phyloP scores from a whole-genome alignment of 2,797 vertebrate species.

The Crocodylus rhombifer region DNA sequence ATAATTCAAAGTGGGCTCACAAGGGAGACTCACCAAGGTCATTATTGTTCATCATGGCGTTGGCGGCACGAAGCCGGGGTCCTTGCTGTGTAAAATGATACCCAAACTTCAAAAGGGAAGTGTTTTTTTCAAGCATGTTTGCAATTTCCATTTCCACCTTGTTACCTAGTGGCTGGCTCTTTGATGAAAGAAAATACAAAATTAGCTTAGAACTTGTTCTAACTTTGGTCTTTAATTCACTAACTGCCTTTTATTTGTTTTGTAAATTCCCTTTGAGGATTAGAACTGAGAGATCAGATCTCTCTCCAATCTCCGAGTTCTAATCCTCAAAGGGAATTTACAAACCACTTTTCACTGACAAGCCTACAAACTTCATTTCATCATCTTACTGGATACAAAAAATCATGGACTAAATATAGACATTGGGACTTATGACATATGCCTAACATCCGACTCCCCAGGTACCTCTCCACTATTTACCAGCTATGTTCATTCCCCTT shows the following conservation, averaged over 20 bases:
- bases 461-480: too few relatives aligned
- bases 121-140: slow-evolving; percentile 97
- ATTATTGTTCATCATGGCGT: slow-evolving; percentile 99
- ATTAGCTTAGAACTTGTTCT: not conserved
- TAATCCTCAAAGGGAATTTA: too few relatives aligned
- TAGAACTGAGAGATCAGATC: too few relatives aligned
- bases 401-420: too few relatives aligned
- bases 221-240: not conserved
- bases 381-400: too few relatives aligned
- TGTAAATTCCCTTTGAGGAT: too few relatives aligned
- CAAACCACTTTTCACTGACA: too few relatives aligned
- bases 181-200: slow-evolving; percentile 42
- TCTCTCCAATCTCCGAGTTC: too few relatives aligned
- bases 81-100: slow-evolving; percentile 99
- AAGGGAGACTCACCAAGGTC: slow-evolving; percentile 89
- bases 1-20: not conserved
- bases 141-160: slow-evolving; percentile 99
- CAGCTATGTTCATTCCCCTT: too few relatives aligned
- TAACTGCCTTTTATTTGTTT: not conserved
- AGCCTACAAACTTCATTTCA: too few relatives aligned
- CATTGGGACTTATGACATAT: too few relatives aligned
- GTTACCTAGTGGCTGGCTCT: slow-evolving; percentile 98
- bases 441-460: not conserved
- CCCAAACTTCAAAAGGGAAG: slow-evolving; percentile 93
- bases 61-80: slow-evolving; percentile 93